These are phyloP conservation scores for Catocala sponsa DNA, from an alignment of 2,888 invertebrate species.

Conservation along the genomic window DNA sequence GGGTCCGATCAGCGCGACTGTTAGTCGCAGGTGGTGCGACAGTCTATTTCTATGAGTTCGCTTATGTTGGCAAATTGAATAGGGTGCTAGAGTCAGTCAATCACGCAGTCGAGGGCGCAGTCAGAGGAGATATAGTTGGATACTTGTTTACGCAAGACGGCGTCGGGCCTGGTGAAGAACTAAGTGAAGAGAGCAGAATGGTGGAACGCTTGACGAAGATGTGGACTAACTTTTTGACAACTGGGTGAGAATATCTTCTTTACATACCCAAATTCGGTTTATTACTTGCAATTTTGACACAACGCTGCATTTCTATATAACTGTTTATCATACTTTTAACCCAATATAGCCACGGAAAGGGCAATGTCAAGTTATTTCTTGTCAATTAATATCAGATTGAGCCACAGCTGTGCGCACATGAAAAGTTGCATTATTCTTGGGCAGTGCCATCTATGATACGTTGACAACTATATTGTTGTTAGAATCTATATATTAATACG, in stretches of 20 bases:
- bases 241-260: constrained; percentile 73
- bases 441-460: no score
- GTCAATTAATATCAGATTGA: no score
- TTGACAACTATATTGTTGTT: no score
- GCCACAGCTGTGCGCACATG: no score
- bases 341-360: no score
- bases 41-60: constrained; percentile 88
- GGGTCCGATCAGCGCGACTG: constrained; percentile 65
- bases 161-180: constrained; percentile 29
- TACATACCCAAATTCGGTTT: no score
- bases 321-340: no score
- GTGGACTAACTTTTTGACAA: constrained; percentile 83
- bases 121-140: constrained; percentile 85
- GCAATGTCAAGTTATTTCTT: no score
- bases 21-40: constrained; percentile 69
- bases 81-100: constrained; percentile 74
- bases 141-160: constrained; percentile 80
- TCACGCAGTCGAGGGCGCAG: constrained; percentile 75
- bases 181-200: constrained; percentile 53
- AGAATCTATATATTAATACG: no score
- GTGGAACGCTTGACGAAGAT: constrained; percentile 60
- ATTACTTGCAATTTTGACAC: no score
- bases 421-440: no score
- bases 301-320: no score
- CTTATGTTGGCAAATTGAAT: constrained; percentile 82